Conservation (phyloP, 2,888 invertebrate genomes). For the Eupithecia tripunctaria region DNA sequence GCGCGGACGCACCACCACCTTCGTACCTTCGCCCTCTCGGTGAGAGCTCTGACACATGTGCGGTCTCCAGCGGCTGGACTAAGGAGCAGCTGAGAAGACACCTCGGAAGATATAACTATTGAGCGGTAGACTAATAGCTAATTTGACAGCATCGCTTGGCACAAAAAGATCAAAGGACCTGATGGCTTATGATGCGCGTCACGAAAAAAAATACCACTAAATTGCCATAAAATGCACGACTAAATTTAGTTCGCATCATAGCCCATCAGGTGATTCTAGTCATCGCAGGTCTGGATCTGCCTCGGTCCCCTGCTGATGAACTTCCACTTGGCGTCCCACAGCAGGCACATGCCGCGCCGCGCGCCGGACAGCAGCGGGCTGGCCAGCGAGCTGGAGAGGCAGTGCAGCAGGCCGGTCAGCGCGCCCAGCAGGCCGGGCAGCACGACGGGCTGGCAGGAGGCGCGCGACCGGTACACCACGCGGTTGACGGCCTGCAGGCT, state of each 20-base stretch:
- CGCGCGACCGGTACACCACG: slow-evolving; percentile 68
- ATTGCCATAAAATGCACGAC: background rate
- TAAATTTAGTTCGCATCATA: background rate
- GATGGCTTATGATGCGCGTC: background rate
- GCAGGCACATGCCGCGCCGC: slow-evolving; percentile 57
- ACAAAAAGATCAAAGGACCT: background rate
- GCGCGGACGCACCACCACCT: background rate
- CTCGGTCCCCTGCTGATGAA: slow-evolving; percentile 56
- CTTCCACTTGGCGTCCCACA: slow-evolving; percentile 62
- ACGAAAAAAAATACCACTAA: background rate
- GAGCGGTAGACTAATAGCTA: background rate
- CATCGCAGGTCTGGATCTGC: slow-evolving; percentile 18
- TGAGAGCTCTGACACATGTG: background rate
- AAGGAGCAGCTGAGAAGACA: background rate
- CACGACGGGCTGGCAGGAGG: slow-evolving; percentile 59
- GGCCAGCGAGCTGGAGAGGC: slow-evolving; percentile 56
- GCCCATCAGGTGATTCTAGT: background rate
- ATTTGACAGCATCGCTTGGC: background rate
- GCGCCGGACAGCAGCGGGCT: slow-evolving; percentile 47
- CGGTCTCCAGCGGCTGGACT: background rate
- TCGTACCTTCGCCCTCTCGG: background rate
- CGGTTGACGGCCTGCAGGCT: slow-evolving; percentile 70
- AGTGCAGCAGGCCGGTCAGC: slow-evolving; percentile 57
- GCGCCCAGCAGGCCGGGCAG: slow-evolving; percentile 56
- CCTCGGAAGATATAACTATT: background rate